Base-by-base conservation (phyloP, 2,888 invertebrate genomes). In the Dimorphilus gyrociliatus region DNA sequence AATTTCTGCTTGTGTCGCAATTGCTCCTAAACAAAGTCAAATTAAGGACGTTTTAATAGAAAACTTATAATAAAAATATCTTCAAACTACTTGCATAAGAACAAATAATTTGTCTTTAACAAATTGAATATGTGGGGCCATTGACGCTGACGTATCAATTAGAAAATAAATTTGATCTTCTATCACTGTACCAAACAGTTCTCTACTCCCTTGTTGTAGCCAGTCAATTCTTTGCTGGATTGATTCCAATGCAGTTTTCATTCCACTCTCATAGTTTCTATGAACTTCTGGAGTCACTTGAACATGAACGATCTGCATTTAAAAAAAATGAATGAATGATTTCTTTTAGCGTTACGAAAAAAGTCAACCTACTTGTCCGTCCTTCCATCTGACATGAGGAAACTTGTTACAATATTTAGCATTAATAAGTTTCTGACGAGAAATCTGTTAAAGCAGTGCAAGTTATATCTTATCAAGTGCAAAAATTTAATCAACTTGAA, bases 361-460 rank as follows among this genome's bases (percentile, higher is more conserved):
- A n/a, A n/a, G n/a, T n/a, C n/a, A n/a, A n/a, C n/a, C n/a, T n/a
- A 56, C 46, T 19, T 45, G 44, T 3, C 61, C 62, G 33, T 63
- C 57, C 34, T 48, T 55, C 60, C 60, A 58, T 17, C 47, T 40
- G 10, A 63, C 55, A 23, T 59, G 53, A 3, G 60, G 58, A 33
- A 63, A 62, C 30, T 50, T 45, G 23, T 56, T 51, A 43, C 63
- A 63, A 45, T 63, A 63, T 32, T 45, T 47, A 2, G 62, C 62
- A 44, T 60, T 56, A 14, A 63, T 48, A 23, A 60, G 40, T 38
- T 60, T 60, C 26, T 48, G 41, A 10, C 44, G 38, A 3, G 40
- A 37, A 15, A 51, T 34, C 58, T 60, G 25, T 18, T n/a, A n/a
- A n/a, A n/a, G 28, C 19, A 4, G n/a, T 10, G n/a, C n/a, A n/a